Conservation (phyloP, 2,113 vertebrate species). For the Tachysurus fulvidraco region DNA sequence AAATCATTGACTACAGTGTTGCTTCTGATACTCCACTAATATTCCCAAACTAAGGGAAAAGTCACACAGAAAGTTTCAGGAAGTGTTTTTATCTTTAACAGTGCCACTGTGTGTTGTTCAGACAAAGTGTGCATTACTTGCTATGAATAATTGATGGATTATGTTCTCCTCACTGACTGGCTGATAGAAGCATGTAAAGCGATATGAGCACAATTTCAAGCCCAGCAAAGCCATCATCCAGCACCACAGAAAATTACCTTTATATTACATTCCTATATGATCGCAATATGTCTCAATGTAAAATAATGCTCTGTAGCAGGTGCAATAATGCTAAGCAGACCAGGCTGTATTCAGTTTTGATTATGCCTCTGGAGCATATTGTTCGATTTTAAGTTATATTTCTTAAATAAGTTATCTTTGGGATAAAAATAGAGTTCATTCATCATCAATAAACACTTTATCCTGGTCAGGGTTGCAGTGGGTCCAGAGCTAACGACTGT, state of each 20-base stretch:
- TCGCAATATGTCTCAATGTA: constrained; percentile 1
- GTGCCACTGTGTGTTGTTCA: constrained; percentile 48
- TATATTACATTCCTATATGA: not conserved
- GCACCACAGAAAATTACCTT: constrained; percentile 1
- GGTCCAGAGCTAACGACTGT: not conserved
- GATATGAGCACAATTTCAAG: constrained; percentile 56
- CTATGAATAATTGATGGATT: constrained; percentile 69
- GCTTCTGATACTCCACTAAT: not conserved
- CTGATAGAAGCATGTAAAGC: constrained; percentile 57
- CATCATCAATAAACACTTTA: not conserved
- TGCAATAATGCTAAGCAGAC: not conserved
- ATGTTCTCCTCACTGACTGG: constrained; percentile 50
- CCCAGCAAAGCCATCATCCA: not conserved
- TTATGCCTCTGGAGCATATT: not conserved
- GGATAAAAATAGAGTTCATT: not conserved
- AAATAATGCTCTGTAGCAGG: not conserved
- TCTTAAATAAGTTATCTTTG: not conserved
- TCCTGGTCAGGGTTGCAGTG: not conserved
- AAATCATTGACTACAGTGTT: not conserved
- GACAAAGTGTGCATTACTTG: constrained; percentile 70
- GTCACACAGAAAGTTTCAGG: constrained; percentile 21
- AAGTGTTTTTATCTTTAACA: constrained; percentile 62
- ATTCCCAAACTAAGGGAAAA: not conserved
- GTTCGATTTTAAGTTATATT: not conserved
- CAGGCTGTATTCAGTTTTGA: not conserved